Base-by-base conservation (phyloP, 2,888 invertebrate genomes). In the Mesodorylaimus sp. region DNA sequence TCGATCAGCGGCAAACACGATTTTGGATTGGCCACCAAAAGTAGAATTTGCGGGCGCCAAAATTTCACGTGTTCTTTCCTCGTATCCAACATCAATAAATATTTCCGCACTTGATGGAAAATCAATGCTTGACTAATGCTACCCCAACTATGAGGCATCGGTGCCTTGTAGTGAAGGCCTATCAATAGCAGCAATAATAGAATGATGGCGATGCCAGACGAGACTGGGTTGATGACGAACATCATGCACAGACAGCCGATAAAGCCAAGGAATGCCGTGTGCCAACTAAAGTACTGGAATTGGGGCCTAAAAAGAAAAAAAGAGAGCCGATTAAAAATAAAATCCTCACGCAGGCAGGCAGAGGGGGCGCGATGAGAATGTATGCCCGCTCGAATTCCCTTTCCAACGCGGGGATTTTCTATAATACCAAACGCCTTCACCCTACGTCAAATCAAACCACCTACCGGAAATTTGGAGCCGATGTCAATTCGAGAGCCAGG, bases 111-210 rank as follows among this genome's bases (percentile, higher is more conserved):
- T 77, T 93, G 91, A 67, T 97, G 95, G 70, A 97, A 97, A 66
- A 97, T 93, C 24, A 97, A 75, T n/a, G 97, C 93, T 73, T 97
- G 97, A 21, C 89, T 88, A 58, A 97, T 88, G 48, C 88, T 89
- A 29, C 97, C 97, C 93, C 97, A 97, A 56, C 77, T 76, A 19
- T 83, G 81, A 21, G 41, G 41, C 28, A 83, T 81, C 0, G 91
- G 85, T 0, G 88, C 85, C 26, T 73, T 66, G 57, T 72, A 68
- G 70, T 97, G 95, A 53, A 97, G 73, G 28, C 82, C 78, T 56
- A 89, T 79, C 52, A 95, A 81, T 48, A 95, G 72, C 53, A 84
- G 71, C 59, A 87, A 73, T 64, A 88, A 83, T 24, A 86, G 72
- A 48, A 88, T 79, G 54, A 93, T 80, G 57, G 87, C 85, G 53